Percentiles rank a stretch among this genome's conserved stretches.
These are phyloP conservation scores for Diorhabda sublineata DNA, from an alignment of 1,140 invertebrate genomes.

Conservation along the genomic window DNA sequence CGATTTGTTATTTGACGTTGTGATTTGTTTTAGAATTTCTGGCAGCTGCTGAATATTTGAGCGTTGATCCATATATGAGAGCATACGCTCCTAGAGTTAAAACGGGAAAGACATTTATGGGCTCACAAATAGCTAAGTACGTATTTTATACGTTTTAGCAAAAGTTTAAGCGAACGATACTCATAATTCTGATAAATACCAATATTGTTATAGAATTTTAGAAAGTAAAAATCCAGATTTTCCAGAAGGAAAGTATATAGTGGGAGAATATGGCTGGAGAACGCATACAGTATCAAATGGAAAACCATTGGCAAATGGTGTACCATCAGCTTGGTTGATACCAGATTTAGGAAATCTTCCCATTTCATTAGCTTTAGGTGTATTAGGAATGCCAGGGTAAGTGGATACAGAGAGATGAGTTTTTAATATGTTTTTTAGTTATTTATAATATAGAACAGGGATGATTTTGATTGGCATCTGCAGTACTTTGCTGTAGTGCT, in stretches of 20 bases:
- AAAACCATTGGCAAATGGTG: slow-evolving; percentile 15
- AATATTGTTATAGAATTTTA: slow-evolving; percentile 50
- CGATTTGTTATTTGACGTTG: not conserved
- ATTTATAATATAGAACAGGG: too few relatives aligned
- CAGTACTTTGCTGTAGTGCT: slow-evolving; percentile 56
- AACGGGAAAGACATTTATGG: slow-evolving; percentile 29
- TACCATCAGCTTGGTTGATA: slow-evolving; percentile 18
- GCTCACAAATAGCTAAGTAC: slow-evolving; percentile 37
- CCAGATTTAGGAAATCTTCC: slow-evolving; percentile 50
- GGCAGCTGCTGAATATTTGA: slow-evolving; percentile 60
- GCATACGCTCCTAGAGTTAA: slow-evolving; percentile 49
- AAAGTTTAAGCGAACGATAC: not conserved
- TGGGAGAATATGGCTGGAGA: slow-evolving; percentile 54
- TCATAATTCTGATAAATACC: not conserved
- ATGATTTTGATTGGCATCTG: too few relatives aligned
- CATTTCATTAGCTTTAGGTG: slow-evolving; percentile 44
- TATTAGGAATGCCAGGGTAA: slow-evolving; percentile 40
- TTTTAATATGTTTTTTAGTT: too few relatives aligned
- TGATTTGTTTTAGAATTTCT: slow-evolving; percentile 50
- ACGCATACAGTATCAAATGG: slow-evolving; percentile 50
- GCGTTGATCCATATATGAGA: slow-evolving; percentile 70
- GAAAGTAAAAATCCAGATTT: slow-evolving; percentile 57
- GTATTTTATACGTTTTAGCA: not conserved
- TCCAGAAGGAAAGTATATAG: slow-evolving; percentile 50
- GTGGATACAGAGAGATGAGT: slow-evolving; percentile 3